These are phyloP conservation scores for Myzus persicae DNA, from an alignment of 1,140 invertebrate genomes.

Conservation along the genomic window DNA sequence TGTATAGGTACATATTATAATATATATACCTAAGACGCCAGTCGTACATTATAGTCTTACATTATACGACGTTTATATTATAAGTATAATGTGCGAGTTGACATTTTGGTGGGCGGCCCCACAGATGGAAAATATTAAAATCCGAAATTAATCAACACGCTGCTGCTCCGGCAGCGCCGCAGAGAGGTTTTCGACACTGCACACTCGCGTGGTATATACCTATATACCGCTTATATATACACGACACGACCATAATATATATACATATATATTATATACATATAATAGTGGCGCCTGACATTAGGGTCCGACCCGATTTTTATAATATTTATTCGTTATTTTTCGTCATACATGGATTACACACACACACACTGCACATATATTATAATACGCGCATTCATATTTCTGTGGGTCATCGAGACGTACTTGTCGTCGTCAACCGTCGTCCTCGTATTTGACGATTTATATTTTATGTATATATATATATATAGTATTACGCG, in stretches of 20 bases:
- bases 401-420: neutral
- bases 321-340: slow-evolving; percentile 29
- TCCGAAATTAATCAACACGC: slow-evolving; percentile 51
- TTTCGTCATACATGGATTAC: neutral
- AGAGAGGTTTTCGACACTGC: slow-evolving; percentile 7
- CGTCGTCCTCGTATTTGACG: neutral
- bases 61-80: neutral
- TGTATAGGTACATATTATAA: neutral
- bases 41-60: neutral
- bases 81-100: neutral
- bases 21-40: neutral
- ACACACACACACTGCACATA: too few species aligned
- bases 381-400: neutral
- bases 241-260: neutral
- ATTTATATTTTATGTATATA: neutral
- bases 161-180: neutral
- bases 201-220: neutral
- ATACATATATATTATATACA: neutral
- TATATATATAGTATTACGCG: neutral
- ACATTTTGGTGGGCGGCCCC: neutral
- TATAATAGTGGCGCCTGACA: slow-evolving; percentile 38
- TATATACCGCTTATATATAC: neutral
- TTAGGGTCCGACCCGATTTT: neutral
- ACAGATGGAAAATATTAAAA: slow-evolving; percentile 57
- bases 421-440: neutral